These are phyloP conservation scores for Synergus japonicus DNA, from an alignment of 2,888 invertebrate genomes.

Conservation along the genomic window DNA sequence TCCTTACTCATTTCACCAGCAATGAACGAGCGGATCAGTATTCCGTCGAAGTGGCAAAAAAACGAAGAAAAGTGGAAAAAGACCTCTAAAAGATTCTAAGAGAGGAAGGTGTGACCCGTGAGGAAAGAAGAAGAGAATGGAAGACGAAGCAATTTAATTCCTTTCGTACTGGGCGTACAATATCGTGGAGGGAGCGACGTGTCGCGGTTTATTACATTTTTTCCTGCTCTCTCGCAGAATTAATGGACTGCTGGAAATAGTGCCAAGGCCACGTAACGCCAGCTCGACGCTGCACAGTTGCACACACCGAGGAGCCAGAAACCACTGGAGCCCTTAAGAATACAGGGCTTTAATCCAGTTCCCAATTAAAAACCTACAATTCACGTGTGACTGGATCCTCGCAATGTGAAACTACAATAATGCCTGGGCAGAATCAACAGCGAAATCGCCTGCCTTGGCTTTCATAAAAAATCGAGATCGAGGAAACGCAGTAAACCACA, in stretches of 20 bases:
- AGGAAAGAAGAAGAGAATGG: constrained; percentile 40
- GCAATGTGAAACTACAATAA: background rate
- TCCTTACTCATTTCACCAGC: constrained; percentile 4
- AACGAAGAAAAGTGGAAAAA: background rate
- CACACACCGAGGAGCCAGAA: constrained; percentile 14
- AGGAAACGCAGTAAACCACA: constrained; percentile 19
- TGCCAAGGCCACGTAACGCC: constrained; percentile 60
- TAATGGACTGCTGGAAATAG: constrained; percentile 71
- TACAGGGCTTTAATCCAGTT: constrained; percentile 42
- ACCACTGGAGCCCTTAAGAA: background rate
- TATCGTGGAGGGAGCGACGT: constrained; percentile 62
- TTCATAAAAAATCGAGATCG: constrained; percentile 16
- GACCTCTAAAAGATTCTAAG: background rate
- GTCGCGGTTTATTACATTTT: constrained; percentile 72
- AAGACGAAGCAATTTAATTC: constrained; percentile 67
- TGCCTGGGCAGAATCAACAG: background rate
- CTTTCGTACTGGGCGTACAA: constrained; percentile 59
- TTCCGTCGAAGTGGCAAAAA: background rate
- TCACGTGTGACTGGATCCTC: constrained; percentile 26
- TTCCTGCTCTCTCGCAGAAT: constrained; percentile 58
- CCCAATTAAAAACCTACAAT: constrained; percentile 10
- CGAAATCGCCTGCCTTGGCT: constrained; percentile 14
- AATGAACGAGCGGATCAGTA: constrained; percentile 26
- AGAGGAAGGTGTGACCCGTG: background rate
- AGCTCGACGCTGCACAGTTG: background rate